Evolutionary conservation across 2,797 vertebrate genomes (phyloP), one percentile per base, ranked within the genome.

Genomic region (Pitangus sulphuratus): DNA sequence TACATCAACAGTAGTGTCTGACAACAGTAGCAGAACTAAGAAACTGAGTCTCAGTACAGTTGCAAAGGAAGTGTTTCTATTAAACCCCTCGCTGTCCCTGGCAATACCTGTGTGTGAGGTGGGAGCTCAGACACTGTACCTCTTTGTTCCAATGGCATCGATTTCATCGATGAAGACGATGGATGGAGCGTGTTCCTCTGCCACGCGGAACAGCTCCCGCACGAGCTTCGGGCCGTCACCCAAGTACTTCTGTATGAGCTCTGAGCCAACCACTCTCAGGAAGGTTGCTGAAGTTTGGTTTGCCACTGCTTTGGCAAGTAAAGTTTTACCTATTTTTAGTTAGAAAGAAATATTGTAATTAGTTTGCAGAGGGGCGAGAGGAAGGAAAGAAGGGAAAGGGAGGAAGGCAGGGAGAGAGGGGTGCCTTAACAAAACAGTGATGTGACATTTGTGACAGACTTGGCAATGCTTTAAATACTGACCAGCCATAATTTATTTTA

Each of bases 161-260:
- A 99, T 99, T 95, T 99, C 99, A 15, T 99, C 99, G 2, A 99
- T 99, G 96, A 99, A 99, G 95, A 99, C 99, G 8, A 99, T 99
- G 20, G 99, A 99, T 0, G 99, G 99, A 0, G 99, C 99, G 1
- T 99, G 99, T 69, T 99, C 99, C 90, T 99, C 99, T 0, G 99
- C 99, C 76, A 99, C 99, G 33, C 99, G 98, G 96, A 99, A 99
- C 57, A 99, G 97, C 75, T 99, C 99, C 0, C 99, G 98, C 24
- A 99, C 99, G 0, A 99, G 98, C 94, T 99, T 99, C 12, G 99
- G 99, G 12, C 99, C 99, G 0, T 99, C 99, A 0, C 99, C 99
- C 20, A 99, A 95, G 97, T 99, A 99, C 91, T 99, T 99, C 98
- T 99, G 99, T 82, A 99, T 99, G 6, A 99, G 98, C 95, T 99